Evolutionary conservation across 2,113 vertebrate species (phyloP).

Genomic region (Odocoileus virginianus): DNA sequence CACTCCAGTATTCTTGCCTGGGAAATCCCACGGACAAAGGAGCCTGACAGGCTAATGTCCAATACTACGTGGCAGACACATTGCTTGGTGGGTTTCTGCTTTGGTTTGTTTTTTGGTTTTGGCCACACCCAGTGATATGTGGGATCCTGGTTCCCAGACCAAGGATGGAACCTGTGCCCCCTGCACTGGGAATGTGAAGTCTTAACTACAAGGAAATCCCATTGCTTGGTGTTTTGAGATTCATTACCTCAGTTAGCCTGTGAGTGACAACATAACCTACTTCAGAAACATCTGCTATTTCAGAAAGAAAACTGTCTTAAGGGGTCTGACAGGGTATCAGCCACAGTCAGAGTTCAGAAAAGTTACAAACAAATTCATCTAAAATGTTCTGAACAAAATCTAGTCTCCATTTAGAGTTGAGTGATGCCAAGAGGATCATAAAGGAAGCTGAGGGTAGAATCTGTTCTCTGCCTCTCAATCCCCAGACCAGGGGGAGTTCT

Average conservation of each 20-base stretch:
- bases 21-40: not conserved
- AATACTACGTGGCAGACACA: not conserved
- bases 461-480: not conserved
- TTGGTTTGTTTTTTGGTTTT: not conserved
- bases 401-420: not conserved
- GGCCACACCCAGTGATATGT: not conserved
- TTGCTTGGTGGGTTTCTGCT: not conserved
- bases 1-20: not conserved
- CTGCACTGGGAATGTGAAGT: not conserved
- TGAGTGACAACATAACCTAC: not conserved
- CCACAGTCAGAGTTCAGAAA: not conserved
- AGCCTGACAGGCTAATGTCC: not conserved
- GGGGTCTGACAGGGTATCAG: not conserved
- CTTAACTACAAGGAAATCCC: not conserved
- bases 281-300: constrained; percentile 2
- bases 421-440: not conserved
- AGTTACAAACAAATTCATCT: not conserved
- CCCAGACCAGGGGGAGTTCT: not conserved
- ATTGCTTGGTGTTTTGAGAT: not conserved
- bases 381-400: not conserved
- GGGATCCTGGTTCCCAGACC: not conserved
- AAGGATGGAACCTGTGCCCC: not conserved
- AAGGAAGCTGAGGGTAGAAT: not conserved
- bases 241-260: not conserved
- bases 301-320: not conserved